These are phyloP conservation scores for Epinephelus awoara DNA, from an alignment of 2,797 vertebrate genomes.

Conservation along the genomic window DNA sequence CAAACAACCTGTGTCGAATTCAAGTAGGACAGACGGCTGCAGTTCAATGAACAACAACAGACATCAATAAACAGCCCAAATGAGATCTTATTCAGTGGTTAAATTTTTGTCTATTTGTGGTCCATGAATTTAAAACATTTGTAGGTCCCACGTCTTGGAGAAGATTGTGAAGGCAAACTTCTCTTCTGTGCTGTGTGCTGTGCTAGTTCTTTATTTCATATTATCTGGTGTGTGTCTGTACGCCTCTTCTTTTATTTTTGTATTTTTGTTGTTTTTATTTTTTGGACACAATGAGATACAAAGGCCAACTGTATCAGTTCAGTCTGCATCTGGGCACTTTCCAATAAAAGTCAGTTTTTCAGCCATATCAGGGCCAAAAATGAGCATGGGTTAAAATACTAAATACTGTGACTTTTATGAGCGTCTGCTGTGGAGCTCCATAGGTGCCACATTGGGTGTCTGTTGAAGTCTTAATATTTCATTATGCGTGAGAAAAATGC, in stretches of 20 bases:
- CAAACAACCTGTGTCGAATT: too few species aligned
- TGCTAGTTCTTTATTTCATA: neutral
- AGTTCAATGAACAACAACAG: neutral
- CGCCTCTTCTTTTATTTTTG: neutral
- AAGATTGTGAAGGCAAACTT: neutral
- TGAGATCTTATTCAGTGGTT: neutral
- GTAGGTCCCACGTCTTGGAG: neutral
- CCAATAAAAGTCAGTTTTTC: neutral
- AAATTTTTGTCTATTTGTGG: neutral
- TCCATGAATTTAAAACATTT: slow-evolving; percentile 11
- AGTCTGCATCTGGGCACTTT: neutral
- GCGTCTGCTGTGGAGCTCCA: neutral
- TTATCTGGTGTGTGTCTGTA: neutral
- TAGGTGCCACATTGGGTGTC: neutral
- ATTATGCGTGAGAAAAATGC: slow-evolving; percentile 61
- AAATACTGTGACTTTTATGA: neutral
- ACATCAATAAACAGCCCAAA: neutral
- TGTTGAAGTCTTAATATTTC: slow-evolving; percentile 25
- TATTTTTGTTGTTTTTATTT: neutral
- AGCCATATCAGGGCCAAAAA: neutral
- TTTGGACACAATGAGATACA: neutral
- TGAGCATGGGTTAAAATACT: neutral
- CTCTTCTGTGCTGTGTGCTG: neutral
- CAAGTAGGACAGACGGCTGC: too few species aligned
- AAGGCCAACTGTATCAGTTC: neutral